These are phyloP conservation scores for Tragelaphus strepsiceros DNA, from an alignment of 2,113 vertebrate species.

Conservation along the genomic window DNA sequence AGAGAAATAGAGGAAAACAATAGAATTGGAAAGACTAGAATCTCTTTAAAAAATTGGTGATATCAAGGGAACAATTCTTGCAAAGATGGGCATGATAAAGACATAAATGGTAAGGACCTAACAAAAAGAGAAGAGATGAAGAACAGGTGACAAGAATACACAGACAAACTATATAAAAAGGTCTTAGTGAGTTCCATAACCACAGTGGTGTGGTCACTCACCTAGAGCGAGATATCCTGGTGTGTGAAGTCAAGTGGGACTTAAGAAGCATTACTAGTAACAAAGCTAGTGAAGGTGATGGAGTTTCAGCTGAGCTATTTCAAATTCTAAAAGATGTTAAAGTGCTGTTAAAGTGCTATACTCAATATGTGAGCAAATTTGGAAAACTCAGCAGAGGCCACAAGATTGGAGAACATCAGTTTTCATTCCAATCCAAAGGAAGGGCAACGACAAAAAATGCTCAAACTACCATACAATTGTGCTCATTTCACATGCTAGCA, in stretches of 20 bases:
- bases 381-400: not conserved
- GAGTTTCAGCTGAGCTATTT: not conserved
- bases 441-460: not conserved
- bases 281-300: not conserved
- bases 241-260: not conserved
- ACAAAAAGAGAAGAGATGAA: not conserved
- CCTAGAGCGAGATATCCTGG: not conserved
- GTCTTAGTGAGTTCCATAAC: not conserved
- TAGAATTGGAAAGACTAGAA: not conserved
- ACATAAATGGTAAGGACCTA: not conserved
- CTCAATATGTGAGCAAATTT: not conserved
- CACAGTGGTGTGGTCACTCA: not conserved
- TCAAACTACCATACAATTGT: not conserved
- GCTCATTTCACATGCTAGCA: not conserved
- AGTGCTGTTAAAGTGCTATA: not conserved
- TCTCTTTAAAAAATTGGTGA: not conserved
- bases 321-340: not conserved
- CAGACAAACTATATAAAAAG: not conserved
- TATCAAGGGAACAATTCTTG: not conserved
- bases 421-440: not conserved
- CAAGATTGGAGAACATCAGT: not conserved
- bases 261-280: not conserved
- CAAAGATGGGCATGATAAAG: not conserved
- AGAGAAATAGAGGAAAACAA: not conserved
- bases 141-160: not conserved